Evolutionary conservation across 1,140 invertebrate species (phyloP).

Genomic region (Drosophila nasuta): DNA sequence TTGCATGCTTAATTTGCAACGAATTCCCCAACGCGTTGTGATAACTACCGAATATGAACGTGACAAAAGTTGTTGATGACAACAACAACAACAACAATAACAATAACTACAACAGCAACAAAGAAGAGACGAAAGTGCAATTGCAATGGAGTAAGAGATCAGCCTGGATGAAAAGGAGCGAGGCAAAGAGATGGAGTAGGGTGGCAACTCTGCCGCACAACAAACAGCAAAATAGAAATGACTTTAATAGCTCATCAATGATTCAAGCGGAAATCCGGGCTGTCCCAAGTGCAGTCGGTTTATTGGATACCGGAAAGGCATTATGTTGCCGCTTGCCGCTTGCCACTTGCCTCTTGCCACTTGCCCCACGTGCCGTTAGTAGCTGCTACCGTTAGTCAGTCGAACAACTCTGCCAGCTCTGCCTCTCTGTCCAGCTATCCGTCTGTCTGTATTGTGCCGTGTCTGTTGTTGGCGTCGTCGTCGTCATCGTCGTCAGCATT

Average conservation of each 20-base stretch:
- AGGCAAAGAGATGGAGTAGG: conserved; percentile 6
- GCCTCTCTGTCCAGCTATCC: neutral
- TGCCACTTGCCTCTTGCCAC: conserved; percentile 10
- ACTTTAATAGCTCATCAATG: conserved; percentile 85
- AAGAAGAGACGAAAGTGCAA: conserved; percentile 31
- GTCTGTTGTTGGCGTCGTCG: conserved; percentile 2
- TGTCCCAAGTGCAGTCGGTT: conserved; percentile 84
- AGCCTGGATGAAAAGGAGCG: neutral
- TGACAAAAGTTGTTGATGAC: conserved; percentile 66
- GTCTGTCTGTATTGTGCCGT: neutral
- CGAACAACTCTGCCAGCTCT: neutral
- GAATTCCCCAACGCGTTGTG: conserved; percentile 39
- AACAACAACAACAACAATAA: conserved; percentile 12
- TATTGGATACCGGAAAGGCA: conserved; percentile 82
- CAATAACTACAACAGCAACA: neutral
- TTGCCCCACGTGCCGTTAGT: conserved; percentile 18
- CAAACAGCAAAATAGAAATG: conserved; percentile 82
- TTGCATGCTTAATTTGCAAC: conserved; percentile 50
- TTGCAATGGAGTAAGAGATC: conserved; percentile 24
- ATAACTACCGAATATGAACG: conserved; percentile 65
- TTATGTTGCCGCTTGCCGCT: conserved; percentile 57
- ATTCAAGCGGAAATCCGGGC: conserved; percentile 84
- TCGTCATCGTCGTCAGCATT: neutral
- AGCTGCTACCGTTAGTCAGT: conserved; percentile 19
- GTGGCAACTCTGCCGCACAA: conserved; percentile 45